phyloP scores from a whole-genome alignment of 2,888 invertebrate genomes.

The Aporophyla nigra region DNA sequence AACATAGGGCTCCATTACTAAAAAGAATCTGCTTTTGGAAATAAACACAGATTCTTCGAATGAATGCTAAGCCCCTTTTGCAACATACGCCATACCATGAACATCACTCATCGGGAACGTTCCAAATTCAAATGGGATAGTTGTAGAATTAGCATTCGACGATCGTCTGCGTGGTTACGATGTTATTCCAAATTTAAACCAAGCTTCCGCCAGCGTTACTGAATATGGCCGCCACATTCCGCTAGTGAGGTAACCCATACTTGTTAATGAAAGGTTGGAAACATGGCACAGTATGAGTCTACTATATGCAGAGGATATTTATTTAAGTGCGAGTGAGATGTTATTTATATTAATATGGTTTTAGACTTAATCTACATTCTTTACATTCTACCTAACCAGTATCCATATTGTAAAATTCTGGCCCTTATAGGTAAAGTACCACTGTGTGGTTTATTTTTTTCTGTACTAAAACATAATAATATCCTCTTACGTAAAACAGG shows the following conservation, averaged over 20 bases:
- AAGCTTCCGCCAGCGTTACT: conserved; percentile 77
- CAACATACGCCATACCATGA: conserved; percentile 53
- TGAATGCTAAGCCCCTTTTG: not conserved
- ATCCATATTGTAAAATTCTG: not conserved
- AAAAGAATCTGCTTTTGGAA: not conserved
- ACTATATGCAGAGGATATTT: not conserved
- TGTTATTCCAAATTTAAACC: conserved; percentile 82
- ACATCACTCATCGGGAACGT: conserved; percentile 65
- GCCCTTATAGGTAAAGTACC: not conserved
- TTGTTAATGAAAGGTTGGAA: conserved; percentile 24
- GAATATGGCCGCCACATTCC: conserved; percentile 72
- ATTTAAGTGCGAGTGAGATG: not conserved
- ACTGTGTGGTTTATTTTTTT: not conserved
- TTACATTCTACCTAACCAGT: not conserved
- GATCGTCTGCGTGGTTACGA: conserved; percentile 74
- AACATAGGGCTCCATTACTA: not conserved
- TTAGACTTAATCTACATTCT: not conserved
- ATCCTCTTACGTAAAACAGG: not conserved
- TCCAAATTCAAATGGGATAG: conserved; percentile 68
- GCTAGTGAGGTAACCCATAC: conserved; percentile 60
- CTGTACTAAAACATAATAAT: not conserved
- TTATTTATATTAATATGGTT: not conserved
- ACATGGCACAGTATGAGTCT: conserved; percentile 2
- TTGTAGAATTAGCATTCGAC: conserved; percentile 77
- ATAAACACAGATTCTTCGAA: not conserved